These are phyloP conservation scores for Fistularia commersonii DNA, from an alignment of 2,797 vertebrate genomes.

Conservation along the genomic window DNA sequence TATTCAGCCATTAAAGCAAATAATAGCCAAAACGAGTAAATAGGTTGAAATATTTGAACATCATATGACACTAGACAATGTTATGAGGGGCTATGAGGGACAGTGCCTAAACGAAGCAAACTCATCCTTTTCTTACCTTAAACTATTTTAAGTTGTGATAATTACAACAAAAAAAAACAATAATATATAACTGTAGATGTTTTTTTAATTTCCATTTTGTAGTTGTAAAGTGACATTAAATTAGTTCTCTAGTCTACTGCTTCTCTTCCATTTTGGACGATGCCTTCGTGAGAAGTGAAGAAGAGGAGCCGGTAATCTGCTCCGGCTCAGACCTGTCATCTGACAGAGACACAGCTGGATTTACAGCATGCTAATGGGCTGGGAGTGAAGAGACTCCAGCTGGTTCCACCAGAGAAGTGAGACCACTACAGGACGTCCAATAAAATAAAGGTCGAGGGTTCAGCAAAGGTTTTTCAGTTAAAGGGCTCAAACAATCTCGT, in stretches of 20 bases:
- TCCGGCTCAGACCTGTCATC: conserved; percentile 36
- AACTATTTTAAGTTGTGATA: too few species aligned
- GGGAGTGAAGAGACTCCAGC: conserved; percentile 63
- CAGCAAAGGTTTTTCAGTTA: conserved; percentile 34
- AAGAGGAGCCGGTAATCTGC: conserved; percentile 34
- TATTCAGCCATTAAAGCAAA: too few species aligned
- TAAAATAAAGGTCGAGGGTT: conserved; percentile 56
- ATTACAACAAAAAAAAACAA: too few species aligned
- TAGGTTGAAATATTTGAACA: too few species aligned
- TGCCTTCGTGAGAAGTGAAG: conserved; percentile 11
- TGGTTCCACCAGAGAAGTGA: conserved; percentile 48
- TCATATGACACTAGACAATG: too few species aligned
- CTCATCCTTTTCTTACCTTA: too few species aligned
- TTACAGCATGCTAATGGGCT: conserved; percentile 53
- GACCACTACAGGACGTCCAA: conserved; percentile 37
- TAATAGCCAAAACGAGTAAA: too few species aligned
- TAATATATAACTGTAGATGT: too few species aligned
- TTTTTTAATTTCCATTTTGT: too few species aligned
- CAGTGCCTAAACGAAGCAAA: too few species aligned
- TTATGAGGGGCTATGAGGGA: too few species aligned
- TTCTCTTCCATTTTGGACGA: conserved; percentile 23
- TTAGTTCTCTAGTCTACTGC: conserved; percentile 6
- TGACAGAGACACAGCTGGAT: conserved; percentile 54
- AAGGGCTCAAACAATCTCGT: conserved; percentile 24
- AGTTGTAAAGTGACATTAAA: too few species aligned